Base-by-base conservation (phyloP, 2,888 invertebrate species). In the Timema cristinae region DNA sequence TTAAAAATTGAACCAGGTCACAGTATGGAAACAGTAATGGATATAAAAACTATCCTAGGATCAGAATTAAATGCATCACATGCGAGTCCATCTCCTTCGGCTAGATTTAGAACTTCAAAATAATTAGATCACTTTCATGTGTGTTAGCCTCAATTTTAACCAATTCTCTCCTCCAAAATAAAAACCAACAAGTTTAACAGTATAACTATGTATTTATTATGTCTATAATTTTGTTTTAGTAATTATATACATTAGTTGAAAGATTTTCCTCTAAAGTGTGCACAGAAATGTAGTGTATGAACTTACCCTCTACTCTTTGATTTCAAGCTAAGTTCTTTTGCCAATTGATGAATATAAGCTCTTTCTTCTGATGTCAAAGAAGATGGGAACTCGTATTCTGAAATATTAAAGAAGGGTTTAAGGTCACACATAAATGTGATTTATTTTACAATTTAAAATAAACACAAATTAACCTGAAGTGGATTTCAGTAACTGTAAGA, bases 241-340 rank as follows among this genome's bases (percentile, higher is more conserved):
- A 50, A 8, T 7, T 10, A 32, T 32, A 32, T 32, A 4, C 32
- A 32, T 32, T 5, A 4, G 2, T 11, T 66, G 0, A 10, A 11
- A 32, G 32, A 32, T 32, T 32, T 32, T 4, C 32, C 32, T 32
- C 32, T 4, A 32, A 4, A 32, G 32, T 32, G 32, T 32, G 32
- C 32, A 32, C 32, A 32, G 32, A 32, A 32, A 32, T 32, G 32
- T 32, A 32, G 32, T 32, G 32, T 32, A 63, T 47, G 9, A 69
- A 75, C 88, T 84, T 88, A 92, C 85, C 94, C 94, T 83, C 90
- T 86, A 78, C 93, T 94, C 83, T 91, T 92, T 4, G 93, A 92
- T 79, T 90, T 90, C 50, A 94, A 82, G 7, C 92, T 92, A 75
- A 90, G 82, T 75, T 87, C 85, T 67, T 85, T 85, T 61, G 90